Percentiles rank a stretch among this genome's conserved stretches.
These are phyloP conservation scores for Polydrusus pterygomalis DNA, from an alignment of 2,888 invertebrate genomes.

Conservation along the genomic window DNA sequence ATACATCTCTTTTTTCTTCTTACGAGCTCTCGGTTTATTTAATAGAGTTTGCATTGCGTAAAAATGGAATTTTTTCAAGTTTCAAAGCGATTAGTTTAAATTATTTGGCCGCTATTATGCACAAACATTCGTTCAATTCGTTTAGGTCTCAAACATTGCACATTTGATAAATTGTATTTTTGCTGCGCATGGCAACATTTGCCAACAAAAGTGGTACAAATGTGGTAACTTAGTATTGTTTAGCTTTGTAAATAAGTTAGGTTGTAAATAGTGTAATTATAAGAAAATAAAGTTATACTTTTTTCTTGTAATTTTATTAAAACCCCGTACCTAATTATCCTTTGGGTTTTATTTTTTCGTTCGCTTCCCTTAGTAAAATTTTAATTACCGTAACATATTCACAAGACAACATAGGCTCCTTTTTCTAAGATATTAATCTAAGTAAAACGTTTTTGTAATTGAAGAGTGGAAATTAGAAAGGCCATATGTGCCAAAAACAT, in stretches of 20 bases:
- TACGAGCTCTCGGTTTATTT: constrained; percentile 59
- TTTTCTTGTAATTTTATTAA: constrained; percentile 56
- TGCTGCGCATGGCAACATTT: constrained; percentile 42
- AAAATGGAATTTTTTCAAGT: constrained; percentile 21
- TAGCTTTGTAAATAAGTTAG: constrained; percentile 66
- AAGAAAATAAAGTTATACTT: constrained; percentile 66
- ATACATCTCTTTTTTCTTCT: constrained; percentile 61
- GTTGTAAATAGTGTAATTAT: constrained; percentile 66
- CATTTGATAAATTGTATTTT: constrained; percentile 35
- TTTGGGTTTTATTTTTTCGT: constrained; percentile 38
- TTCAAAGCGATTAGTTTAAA: constrained; percentile 31
- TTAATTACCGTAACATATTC: too few relatives aligned
- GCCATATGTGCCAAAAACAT: too few relatives aligned
- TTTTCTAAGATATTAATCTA: too few relatives aligned
- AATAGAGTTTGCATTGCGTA: constrained; percentile 26
- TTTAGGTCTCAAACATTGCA: constrained; percentile 54
- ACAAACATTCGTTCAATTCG: constrained; percentile 56
- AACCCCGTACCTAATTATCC: constrained; percentile 51
- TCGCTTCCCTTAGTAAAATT: not conserved
- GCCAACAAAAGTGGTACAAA: constrained; percentile 65
- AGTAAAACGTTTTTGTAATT: too few relatives aligned
- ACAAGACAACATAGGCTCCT: too few relatives aligned
- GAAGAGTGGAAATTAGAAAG: too few relatives aligned
- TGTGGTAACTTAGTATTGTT: constrained; percentile 66
- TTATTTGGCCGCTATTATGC: constrained; percentile 52